Base-by-base conservation (phyloP, 2,888 invertebrate species). In the Stenchaetothrips biformis region DNA sequence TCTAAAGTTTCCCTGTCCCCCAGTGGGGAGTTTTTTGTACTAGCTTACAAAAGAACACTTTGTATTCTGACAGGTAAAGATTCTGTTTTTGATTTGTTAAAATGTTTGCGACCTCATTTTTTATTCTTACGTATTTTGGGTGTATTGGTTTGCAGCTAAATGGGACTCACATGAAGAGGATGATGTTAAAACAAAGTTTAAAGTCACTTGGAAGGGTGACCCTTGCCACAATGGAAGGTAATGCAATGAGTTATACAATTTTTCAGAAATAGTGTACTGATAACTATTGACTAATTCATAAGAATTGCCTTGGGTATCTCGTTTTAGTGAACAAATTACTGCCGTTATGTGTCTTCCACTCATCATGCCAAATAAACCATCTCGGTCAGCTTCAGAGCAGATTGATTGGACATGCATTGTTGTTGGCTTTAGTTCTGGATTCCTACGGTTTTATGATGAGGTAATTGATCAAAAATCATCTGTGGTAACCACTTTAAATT, bases 401-500 rank as follows among this genome's bases (percentile, higher is more conserved):
- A 83, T 83, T 87, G 98, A 98, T 86, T 98, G 98, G 98, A 97
- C 96, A 18, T 97, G 96, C 86, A 90, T 98, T 82, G 91, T 93
- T 82, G 90, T 96, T 81, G 98, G 98, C 18, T 94, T 95, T 84
- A 92, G 91, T 84, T 93, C 94, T 83, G 98, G 98, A 25, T 91
- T 90, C 88, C 89, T 98, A 16, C 90, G 93, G 82, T 96, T 97
- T 87, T 97, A 95, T 85, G 95, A 96, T 1, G 97, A 98, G 86
- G 89, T 89, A 85, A 84, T 84, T 48, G n/a, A 49, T 18, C 48
- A 48, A 48, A 62, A 49, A 79, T 79, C 13, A 37, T 78, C 18
- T n/a, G 8, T 25, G 77, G 18, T 80, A 13, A 37, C 8, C 62
- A 49, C 48, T 81, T 47, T 16, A 18, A 6, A 74, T 8, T 37